These are phyloP conservation scores for Geothlypis trichas DNA, from an alignment of 2,113 vertebrate genomes.

Conservation along the genomic window DNA sequence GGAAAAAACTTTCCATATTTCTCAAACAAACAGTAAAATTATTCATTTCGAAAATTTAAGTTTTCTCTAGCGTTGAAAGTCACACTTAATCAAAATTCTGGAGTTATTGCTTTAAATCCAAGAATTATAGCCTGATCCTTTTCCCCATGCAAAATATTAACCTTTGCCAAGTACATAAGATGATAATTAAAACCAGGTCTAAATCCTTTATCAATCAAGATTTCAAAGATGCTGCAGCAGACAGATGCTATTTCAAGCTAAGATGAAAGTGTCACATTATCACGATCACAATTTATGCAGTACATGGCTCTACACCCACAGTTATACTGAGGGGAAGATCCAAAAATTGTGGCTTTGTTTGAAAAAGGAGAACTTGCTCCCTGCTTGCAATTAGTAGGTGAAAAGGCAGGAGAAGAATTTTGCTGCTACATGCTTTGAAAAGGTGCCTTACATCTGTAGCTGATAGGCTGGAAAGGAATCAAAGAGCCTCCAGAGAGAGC, in stretches of 20 bases:
- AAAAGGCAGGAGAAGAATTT: constrained; percentile 61
- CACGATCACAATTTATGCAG: constrained; percentile 35
- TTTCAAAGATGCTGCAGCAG: constrained; percentile 65
- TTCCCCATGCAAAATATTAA: constrained; percentile 50
- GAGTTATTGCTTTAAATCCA: not conserved
- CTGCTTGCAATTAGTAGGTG: constrained; percentile 65
- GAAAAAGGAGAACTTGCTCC: constrained; percentile 27
- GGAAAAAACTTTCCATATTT: not conserved
- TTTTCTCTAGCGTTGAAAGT: not conserved
- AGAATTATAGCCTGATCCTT: constrained; percentile 41
- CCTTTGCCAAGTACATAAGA: constrained; percentile 61
- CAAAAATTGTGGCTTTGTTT: constrained; percentile 35
- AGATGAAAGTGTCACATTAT: constrained; percentile 55
- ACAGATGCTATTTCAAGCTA: constrained; percentile 53
- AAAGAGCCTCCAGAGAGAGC: not conserved
- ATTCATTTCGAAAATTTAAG: not conserved
- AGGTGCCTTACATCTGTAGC: not conserved
- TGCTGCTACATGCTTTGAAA: not conserved
- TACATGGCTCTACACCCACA: not conserved
- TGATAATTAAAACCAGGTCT: constrained; percentile 67
- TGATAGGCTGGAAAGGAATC: constrained; percentile 20
- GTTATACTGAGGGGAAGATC: not conserved
- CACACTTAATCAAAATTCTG: constrained; percentile 2
- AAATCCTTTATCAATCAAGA: constrained; percentile 63
- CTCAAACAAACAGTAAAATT: not conserved